A percentile compares a stretch with the other conserved stretches of the same genome.
Conservation (phyloP, 2,113 vertebrate genomes). For the Strix uralensis region DNA sequence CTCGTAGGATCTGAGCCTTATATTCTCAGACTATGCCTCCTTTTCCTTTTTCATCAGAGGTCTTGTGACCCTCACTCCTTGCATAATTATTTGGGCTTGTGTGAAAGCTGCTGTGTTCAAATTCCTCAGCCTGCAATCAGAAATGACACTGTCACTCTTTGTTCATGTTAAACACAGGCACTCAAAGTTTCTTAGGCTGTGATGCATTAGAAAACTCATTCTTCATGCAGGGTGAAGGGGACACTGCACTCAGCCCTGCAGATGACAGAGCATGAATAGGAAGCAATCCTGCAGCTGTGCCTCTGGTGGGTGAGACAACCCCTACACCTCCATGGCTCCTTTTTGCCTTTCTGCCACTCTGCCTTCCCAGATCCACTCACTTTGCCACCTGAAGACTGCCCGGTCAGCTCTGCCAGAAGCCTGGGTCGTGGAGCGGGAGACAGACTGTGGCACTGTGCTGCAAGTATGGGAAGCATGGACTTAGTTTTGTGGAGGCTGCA, state of each 20-base stretch:
- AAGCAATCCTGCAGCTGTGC: neutral
- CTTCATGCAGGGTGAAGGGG: neutral
- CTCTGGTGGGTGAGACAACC: neutral
- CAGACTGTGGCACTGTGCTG: neutral
- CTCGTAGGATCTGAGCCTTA: neutral
- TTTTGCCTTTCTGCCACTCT: neutral
- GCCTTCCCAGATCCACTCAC: neutral
- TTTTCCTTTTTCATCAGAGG: neutral
- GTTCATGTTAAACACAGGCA: neutral
- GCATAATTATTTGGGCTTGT: neutral
- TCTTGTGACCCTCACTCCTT: neutral
- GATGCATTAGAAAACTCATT: neutral
- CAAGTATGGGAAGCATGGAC: neutral
- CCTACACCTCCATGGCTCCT: neutral
- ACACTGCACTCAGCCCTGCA: fast-evolving
- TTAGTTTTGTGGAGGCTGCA: neutral
- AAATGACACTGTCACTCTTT: neutral
- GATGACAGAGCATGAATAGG: neutral
- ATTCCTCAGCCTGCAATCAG: neutral
- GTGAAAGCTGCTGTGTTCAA: neutral
- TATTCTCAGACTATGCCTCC: neutral
- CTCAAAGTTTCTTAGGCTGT: neutral
- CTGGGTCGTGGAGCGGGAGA: neutral
- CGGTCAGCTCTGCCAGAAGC: neutral
- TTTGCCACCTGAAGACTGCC: neutral